Percentiles rank a stretch among this genome's conserved stretches.
Evolutionary conservation across 1,140 invertebrate species (phyloP).

Genomic region (Sminthurides bifidus): DNA sequence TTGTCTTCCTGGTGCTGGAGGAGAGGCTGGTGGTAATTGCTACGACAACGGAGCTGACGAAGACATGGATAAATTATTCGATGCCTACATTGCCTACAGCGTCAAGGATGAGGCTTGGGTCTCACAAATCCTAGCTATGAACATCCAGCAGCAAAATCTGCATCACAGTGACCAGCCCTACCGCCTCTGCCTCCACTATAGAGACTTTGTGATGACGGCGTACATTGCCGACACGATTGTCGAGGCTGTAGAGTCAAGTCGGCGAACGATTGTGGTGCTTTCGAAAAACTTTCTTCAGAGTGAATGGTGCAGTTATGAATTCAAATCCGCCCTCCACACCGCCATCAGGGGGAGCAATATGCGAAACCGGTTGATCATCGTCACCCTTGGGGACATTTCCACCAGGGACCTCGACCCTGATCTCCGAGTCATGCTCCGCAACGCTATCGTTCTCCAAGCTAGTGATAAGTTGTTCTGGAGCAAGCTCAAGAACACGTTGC

Average conservation of each 20-base stretch:
- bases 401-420: slow-evolving; percentile 77
- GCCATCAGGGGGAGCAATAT: slow-evolving; percentile 45
- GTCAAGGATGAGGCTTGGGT: slow-evolving; percentile 79
- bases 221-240: slow-evolving; percentile 76
- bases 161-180: slow-evolving; percentile 40
- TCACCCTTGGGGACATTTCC: slow-evolving; percentile 70
- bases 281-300: slow-evolving; percentile 86
- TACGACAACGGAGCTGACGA: slow-evolving; percentile 15
- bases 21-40: slow-evolving; percentile 2
- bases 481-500: slow-evolving; percentile 80
- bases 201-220: slow-evolving; percentile 68
- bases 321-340: slow-evolving; percentile 80
- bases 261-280: slow-evolving; percentile 76
- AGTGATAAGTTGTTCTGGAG: slow-evolving; percentile 89
- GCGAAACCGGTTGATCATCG: slow-evolving; percentile 65
- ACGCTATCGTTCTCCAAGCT: slow-evolving; percentile 77
- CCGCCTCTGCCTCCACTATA: slow-evolving; percentile 69
- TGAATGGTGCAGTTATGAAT: slow-evolving; percentile 87
- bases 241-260: slow-evolving; percentile 79
- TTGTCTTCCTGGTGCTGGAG: too few relatives aligned
- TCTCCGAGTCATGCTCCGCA: slow-evolving; percentile 72
- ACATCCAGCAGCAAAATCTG: slow-evolving; percentile 43
- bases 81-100: slow-evolving; percentile 83
- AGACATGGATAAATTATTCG: slow-evolving; percentile 49
- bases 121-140: slow-evolving; percentile 65